Conservation (phyloP, 2,797 vertebrate species). For the Adelosebastes latens region DNA sequence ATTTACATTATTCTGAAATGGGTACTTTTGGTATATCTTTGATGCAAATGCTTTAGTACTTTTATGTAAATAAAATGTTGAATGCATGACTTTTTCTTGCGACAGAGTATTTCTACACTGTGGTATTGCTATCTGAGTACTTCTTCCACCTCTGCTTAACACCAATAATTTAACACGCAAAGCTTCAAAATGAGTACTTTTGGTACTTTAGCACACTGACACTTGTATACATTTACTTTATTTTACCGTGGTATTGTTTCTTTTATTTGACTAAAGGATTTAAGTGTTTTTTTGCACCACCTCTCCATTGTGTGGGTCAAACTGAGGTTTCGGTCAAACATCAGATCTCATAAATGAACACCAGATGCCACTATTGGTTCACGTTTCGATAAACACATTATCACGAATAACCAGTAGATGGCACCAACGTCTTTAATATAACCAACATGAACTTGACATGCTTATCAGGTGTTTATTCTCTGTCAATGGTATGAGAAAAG, state of each 20-base stretch:
- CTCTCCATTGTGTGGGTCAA: background rate
- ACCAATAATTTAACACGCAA: background rate
- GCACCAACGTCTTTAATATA: background rate
- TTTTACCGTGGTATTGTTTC: too few relatives aligned
- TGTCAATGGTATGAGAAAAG: background rate
- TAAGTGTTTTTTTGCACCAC: background rate
- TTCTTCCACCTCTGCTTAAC: background rate
- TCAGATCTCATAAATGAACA: background rate
- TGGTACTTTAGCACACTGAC: background rate
- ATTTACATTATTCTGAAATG: too few relatives aligned
- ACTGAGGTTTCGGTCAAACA: background rate
- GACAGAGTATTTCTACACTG: background rate
- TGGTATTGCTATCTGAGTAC: background rate
- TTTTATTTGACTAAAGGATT: background rate
- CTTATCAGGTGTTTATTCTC: accelerated
- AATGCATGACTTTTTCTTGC: background rate
- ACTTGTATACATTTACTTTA: background rate
- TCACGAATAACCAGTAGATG: slow-evolving; percentile 4
- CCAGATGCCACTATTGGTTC: slow-evolving; percentile 16
- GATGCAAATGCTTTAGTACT: background rate
- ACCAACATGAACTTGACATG: accelerated
- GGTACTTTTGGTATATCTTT: background rate
- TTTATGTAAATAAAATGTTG: background rate
- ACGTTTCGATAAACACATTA: background rate
- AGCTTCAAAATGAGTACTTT: background rate